Evolutionary conservation across 2,797 vertebrate species (phyloP).

Genomic region (Sternotherus odoratus): DNA sequence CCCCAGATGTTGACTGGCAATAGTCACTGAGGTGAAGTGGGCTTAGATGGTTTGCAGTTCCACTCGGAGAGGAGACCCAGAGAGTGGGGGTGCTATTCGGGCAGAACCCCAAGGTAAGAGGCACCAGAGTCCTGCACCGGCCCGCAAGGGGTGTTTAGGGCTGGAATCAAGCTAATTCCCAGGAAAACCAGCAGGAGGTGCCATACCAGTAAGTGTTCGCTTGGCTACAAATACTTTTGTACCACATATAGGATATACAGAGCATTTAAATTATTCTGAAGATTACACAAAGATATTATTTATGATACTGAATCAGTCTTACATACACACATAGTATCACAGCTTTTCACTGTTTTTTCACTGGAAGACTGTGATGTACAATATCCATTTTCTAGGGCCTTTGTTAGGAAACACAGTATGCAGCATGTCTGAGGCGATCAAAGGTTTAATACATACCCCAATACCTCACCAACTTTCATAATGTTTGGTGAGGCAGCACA

Average conservation of each 20-base stretch:
- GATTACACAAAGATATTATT: not conserved
- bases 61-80: no score
- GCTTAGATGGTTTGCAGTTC: no score
- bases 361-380: not conserved
- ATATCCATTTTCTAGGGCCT: not conserved
- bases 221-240: not conserved
- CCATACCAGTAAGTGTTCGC: no score
- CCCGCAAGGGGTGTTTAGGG: no score
- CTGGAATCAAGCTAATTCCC: no score
- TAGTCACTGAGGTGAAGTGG: no score
- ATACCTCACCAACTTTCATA: not conserved
- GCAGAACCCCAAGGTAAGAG: no score
- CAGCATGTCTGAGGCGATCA: not conserved
- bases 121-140: no score
- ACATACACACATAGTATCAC: not conserved
- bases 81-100: no score
- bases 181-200: no score
- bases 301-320: not conserved
- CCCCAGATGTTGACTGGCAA: no score
- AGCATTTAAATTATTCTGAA: not conserved
- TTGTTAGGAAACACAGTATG: not conserved
- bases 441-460: not conserved
- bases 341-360: conserved; percentile 10
- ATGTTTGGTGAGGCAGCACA: not conserved
- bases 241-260: fast-evolving